Evolutionary conservation across 2,797 vertebrate genomes (phyloP).

Genomic region (Austrolebias charrua): DNA sequence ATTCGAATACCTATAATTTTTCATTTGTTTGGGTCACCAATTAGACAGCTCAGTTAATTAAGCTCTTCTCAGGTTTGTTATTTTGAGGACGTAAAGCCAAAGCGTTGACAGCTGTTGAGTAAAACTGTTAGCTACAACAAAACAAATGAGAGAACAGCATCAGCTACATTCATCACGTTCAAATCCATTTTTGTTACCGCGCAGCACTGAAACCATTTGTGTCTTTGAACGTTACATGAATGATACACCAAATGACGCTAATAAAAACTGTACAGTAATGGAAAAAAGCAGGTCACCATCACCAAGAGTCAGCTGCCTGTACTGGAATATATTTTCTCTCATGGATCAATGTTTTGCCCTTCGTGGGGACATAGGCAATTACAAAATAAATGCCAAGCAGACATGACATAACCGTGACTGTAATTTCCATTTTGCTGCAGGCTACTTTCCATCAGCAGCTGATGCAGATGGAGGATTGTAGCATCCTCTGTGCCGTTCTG

Average conservation of each 20-base stretch:
- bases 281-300: conserved; percentile 19
- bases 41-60: too few species aligned
- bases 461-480: conserved; percentile 73
- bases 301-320: conserved; percentile 54
- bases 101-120: neutral
- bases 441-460: conserved; percentile 81
- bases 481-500: conserved; percentile 66
- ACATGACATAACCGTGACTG: conserved; percentile 78
- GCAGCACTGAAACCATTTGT: too few species aligned
- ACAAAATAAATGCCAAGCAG: conserved; percentile 81
- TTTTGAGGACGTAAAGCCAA: conserved; percentile 63
- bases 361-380: conserved; percentile 76
- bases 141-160: conserved; percentile 17
- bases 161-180: conserved; percentile 18
- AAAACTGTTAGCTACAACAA: too few species aligned
- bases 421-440: conserved; percentile 82
- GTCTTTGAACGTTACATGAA: too few species aligned
- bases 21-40: conserved; percentile 29
- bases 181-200: conserved; percentile 19
- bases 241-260: neutral
- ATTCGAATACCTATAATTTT: conserved; percentile 16
- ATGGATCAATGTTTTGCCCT: conserved; percentile 72
- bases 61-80: too few species aligned
- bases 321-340: conserved; percentile 56
- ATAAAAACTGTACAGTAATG: conserved; percentile 1